Conservation (phyloP, 1,140 invertebrate genomes). For the Pseudobourletiella spinata region DNA sequence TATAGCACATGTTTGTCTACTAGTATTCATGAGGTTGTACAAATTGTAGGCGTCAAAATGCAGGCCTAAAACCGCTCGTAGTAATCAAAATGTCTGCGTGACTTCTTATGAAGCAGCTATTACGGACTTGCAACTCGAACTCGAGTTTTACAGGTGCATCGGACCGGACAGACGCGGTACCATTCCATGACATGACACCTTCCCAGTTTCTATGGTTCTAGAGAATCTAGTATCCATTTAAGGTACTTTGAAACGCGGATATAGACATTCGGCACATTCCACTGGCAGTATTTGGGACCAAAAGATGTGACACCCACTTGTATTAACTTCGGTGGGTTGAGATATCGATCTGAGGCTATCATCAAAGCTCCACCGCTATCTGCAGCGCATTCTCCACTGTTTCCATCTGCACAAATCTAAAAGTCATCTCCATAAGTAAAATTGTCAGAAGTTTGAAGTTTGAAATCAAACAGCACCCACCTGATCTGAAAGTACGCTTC, state of each 20-base stretch:
- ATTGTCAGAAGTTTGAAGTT: not conserved
- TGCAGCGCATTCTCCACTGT: slow-evolving; percentile 9
- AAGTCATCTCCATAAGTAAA: not conserved
- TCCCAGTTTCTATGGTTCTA: slow-evolving; percentile 1
- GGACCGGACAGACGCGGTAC: too few species aligned
- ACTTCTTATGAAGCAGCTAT: too few species aligned
- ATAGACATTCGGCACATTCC: slow-evolving; percentile 32
- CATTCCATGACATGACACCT: too few species aligned
- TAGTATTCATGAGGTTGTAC: too few species aligned
- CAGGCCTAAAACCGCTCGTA: too few species aligned
- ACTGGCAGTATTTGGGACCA: slow-evolving; percentile 25
- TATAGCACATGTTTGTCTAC: too few species aligned
- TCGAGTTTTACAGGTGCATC: too few species aligned
- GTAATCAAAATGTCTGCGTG: too few species aligned
- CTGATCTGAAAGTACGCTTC: not conserved
- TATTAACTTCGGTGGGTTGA: slow-evolving; percentile 3
- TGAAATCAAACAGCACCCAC: not conserved
- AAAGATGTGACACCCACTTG: slow-evolving; percentile 34
- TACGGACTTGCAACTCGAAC: too few species aligned
- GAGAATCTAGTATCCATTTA: slow-evolving; percentile 32
- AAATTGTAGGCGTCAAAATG: too few species aligned
- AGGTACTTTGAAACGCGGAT: slow-evolving; percentile 28
- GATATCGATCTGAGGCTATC: not conserved
- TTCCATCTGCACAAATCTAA: not conserved
- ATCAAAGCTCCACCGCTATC: not conserved